Conservation (phyloP, 2,113 vertebrate genomes). For the Rafetus swinhoei region DNA sequence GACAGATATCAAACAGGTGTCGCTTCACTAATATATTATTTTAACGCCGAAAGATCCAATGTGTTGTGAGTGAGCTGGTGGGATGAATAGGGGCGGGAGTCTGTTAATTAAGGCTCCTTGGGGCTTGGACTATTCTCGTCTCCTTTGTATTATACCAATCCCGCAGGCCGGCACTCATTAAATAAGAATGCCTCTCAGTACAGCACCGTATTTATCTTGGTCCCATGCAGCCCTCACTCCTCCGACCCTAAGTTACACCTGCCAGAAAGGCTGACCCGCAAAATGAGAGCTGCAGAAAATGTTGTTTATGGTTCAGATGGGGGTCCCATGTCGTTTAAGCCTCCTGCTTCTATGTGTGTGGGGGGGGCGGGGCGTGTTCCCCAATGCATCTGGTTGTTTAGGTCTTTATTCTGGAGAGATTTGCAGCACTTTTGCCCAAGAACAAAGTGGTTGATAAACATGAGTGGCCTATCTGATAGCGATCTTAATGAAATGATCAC, state of each 20-base stretch:
- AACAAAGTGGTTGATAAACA: not conserved
- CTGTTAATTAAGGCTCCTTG: constrained; percentile 54
- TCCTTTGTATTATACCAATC: not conserved
- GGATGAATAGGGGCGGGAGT: constrained; percentile 62
- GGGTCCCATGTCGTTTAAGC: not conserved
- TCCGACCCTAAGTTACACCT: not conserved
- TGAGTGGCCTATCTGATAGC: not conserved
- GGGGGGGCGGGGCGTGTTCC: not conserved
- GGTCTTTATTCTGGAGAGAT: not conserved
- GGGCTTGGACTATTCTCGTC: not conserved
- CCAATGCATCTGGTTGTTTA: not conserved
- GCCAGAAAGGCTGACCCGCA: not conserved
- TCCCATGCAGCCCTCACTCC: not conserved
- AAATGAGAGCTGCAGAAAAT: not conserved
- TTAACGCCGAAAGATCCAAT: constrained; percentile 46
- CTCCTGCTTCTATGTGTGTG: fast-evolving
- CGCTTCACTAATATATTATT: constrained; percentile 56
- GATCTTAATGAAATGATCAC: not conserved
- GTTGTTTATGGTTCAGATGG: not conserved
- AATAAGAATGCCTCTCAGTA: not conserved
- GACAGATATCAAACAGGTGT: constrained; percentile 64
- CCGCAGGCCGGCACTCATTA: not conserved
- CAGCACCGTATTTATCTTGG: not conserved
- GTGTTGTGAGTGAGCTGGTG: constrained; percentile 52
- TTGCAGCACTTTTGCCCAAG: not conserved